These are phyloP conservation scores for Rutpela maculata DNA, from an alignment of 2,888 invertebrate genomes.

Conservation along the genomic window DNA sequence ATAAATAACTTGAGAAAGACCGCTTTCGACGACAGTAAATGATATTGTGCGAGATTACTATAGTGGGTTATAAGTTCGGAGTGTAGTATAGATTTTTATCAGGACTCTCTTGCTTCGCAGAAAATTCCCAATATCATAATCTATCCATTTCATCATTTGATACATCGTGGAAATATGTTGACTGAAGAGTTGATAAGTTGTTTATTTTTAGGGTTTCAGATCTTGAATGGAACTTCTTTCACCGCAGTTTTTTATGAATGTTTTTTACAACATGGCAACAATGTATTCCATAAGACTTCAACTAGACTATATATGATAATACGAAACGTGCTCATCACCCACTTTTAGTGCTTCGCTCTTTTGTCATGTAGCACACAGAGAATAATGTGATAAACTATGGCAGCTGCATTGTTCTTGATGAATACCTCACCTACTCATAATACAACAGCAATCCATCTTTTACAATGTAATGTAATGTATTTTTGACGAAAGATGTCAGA, in stretches of 20 bases:
- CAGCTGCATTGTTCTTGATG: slow-evolving; percentile 3
- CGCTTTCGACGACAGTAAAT: background rate
- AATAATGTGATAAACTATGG: background rate
- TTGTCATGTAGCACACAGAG: background rate
- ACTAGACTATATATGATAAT: background rate
- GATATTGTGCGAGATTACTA: background rate
- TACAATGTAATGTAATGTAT: background rate
- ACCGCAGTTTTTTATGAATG: background rate
- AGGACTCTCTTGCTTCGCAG: background rate
- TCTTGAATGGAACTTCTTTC: background rate
- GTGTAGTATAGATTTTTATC: background rate
- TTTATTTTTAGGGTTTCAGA: background rate
- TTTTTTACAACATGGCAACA: background rate
- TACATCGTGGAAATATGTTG: background rate
- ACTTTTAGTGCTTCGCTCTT: background rate
- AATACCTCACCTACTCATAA: background rate
- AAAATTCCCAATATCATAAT: background rate
- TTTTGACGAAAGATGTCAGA: background rate
- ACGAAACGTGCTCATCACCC: background rate
- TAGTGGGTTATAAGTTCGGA: background rate
- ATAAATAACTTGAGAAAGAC: background rate
- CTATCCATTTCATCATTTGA: background rate
- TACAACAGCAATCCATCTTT: slow-evolving; percentile 1
- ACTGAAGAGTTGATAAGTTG: background rate
- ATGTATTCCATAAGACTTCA: background rate